phyloP scores from a whole-genome alignment of 2,797 vertebrate genomes.

The Bradypodion pumilum region DNA sequence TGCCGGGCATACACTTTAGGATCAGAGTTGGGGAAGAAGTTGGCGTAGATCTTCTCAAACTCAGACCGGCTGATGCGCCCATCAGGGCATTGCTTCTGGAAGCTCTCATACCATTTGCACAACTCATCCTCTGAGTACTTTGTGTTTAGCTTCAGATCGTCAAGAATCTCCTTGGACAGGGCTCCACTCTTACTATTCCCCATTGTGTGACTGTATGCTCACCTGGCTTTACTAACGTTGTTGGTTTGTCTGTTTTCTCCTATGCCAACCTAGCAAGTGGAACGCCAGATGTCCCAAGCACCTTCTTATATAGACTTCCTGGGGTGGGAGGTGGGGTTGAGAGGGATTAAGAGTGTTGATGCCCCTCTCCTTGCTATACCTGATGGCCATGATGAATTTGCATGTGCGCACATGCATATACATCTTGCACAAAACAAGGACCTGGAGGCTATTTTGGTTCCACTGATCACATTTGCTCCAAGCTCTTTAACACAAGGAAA shows the following conservation, averaged over 20 bases:
- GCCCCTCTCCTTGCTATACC: background rate
- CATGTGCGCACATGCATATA: background rate
- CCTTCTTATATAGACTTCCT: slow-evolving; percentile 40
- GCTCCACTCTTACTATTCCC: slow-evolving; percentile 89
- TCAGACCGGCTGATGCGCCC: slow-evolving; percentile 86
- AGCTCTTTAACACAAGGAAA: slow-evolving; percentile 28
- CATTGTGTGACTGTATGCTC: slow-evolving; percentile 70
- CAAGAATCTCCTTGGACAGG: slow-evolving; percentile 88
- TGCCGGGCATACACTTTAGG: slow-evolving; percentile 88
- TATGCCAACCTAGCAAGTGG: background rate
- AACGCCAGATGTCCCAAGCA: background rate
- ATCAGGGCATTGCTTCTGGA: slow-evolving; percentile 88
- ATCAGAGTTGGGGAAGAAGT: slow-evolving; percentile 90
- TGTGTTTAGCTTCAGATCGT: slow-evolving; percentile 90
- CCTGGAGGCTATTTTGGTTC: slow-evolving; percentile 18
- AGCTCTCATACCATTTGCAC: slow-evolving; percentile 88
- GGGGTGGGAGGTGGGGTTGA: background rate
- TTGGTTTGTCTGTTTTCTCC: background rate
- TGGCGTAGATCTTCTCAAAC: slow-evolving; percentile 91
- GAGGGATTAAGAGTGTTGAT: background rate
- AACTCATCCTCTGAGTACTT: slow-evolving; percentile 88
- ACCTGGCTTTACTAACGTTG: background rate
- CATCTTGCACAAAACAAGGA: background rate
- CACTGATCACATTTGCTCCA: slow-evolving; percentile 25
- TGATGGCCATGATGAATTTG: background rate